Conservation (phyloP, 2,113 vertebrate species). For the Odontophorus gujanensis region DNA sequence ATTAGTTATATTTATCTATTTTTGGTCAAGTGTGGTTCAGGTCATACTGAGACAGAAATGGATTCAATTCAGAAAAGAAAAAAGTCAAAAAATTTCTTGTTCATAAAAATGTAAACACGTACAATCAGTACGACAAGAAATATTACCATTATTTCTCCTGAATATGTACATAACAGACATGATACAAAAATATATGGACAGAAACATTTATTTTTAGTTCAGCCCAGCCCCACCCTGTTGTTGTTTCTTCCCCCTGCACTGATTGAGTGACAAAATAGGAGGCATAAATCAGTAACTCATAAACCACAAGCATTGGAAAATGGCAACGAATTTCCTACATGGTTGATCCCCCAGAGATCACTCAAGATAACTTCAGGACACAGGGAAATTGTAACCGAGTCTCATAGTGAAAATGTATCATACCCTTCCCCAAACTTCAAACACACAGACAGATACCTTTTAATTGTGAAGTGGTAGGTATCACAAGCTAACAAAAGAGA, state of each 20-base stretch:
- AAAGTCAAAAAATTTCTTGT: not conserved
- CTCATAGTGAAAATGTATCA: not conserved
- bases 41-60: slow-evolving; percentile 10
- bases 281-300: not conserved
- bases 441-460: not conserved
- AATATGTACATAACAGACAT: not conserved
- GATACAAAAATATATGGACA: not conserved
- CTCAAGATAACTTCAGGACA: not conserved
- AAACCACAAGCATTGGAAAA: not conserved
- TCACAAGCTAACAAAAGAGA: not conserved
- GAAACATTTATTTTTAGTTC: not conserved
- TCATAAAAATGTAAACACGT: slow-evolving; percentile 50
- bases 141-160: slow-evolving; percentile 24
- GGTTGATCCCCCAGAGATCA: not conserved
- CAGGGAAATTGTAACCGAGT: not conserved
- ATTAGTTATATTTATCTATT: slow-evolving; percentile 18
- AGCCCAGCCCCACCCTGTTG: not conserved
- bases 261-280: not conserved
- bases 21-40: slow-evolving; percentile 6
- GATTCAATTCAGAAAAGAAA: slow-evolving; percentile 12
- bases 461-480: not conserved
- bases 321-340: not conserved
- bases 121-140: slow-evolving; percentile 14
- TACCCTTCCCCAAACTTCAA: not conserved
- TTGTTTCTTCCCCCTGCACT: not conserved